phyloP scores from a whole-genome alignment of 2,888 invertebrate genomes.

The Xestobium rufovillosum region DNA sequence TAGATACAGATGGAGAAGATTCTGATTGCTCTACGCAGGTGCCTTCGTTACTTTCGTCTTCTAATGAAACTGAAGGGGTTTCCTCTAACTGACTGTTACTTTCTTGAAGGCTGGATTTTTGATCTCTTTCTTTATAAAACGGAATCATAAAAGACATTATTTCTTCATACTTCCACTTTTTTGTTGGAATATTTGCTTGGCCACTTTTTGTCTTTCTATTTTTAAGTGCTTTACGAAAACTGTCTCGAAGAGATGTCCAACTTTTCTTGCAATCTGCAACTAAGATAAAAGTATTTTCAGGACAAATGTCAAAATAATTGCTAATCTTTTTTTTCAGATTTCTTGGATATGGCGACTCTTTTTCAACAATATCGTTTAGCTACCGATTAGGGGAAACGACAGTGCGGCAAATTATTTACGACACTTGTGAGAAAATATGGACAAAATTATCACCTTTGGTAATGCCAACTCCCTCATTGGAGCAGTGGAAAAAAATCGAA shows the following conservation, averaged over 20 bases:
- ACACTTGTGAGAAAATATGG: conserved; percentile 19
- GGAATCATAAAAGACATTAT: conserved; percentile 18
- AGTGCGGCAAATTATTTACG: conserved; percentile 17
- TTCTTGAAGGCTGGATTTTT: conserved; percentile 14
- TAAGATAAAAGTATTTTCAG: too few relatives aligned
- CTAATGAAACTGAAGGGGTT: conserved; percentile 4
- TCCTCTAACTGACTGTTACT: too few relatives aligned
- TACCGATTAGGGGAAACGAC: conserved; percentile 19
- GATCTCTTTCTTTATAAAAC: conserved; percentile 13
- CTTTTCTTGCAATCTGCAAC: conserved; percentile 17
- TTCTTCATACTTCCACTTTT: conserved; percentile 19
- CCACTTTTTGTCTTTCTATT: conserved; percentile 14
- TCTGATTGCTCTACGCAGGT: too few relatives aligned
- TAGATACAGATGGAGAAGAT: conserved; percentile 2
- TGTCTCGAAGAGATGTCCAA: conserved; percentile 16
- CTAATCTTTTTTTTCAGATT: too few relatives aligned
- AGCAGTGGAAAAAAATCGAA: conserved; percentile 19
- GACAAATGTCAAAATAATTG: too few relatives aligned
- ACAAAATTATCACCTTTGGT: conserved; percentile 14
- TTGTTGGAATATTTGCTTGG: conserved; percentile 12
- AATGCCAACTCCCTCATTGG: conserved; percentile 17
- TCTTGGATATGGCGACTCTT: conserved; percentile 17
- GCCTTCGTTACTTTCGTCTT: conserved; percentile 2
- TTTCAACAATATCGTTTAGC: conserved; percentile 18
- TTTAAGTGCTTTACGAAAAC: conserved; percentile 15